Conservation (phyloP, 1,140 invertebrate species). For the Ceratina australensis region DNA sequence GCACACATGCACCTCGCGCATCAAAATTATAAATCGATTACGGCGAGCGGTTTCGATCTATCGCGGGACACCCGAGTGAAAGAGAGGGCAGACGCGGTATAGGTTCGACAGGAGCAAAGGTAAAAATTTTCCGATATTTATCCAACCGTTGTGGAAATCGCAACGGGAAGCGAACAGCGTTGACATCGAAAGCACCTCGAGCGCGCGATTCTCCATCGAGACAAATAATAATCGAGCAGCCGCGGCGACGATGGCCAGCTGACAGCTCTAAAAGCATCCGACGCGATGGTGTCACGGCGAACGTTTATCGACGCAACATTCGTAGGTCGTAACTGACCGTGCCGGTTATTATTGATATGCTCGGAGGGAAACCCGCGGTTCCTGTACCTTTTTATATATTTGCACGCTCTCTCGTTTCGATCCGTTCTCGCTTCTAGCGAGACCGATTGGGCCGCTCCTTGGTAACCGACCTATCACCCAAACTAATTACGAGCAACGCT, state of each 20-base stretch:
- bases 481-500: conserved; percentile 47
- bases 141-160: background rate
- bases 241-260: background rate
- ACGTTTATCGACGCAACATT: conserved; percentile 46
- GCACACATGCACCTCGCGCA: background rate
- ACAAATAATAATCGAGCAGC: conserved; percentile 45
- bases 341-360: conserved; percentile 29
- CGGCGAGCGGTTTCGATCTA: too few relatives aligned
- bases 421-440: background rate
- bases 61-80: too few relatives aligned
- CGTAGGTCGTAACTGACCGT: conserved; percentile 21
- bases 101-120: background rate
- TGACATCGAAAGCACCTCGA: conserved; percentile 44
- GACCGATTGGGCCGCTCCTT: conserved; percentile 32
- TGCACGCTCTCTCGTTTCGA: background rate
- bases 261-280: conserved; percentile 21
- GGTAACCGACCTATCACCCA: conserved; percentile 25
- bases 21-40: conserved; percentile 7
- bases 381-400: conserved; percentile 7
- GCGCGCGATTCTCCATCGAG: conserved; percentile 37
- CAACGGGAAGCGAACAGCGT: conserved; percentile 19
- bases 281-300: conserved; percentile 9
- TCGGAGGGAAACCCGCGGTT: conserved; percentile 23
- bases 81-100: too few relatives aligned
- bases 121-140: conserved; percentile 35